phyloP scores from a whole-genome alignment of 2,797 vertebrate genomes.

The Tarsius wallacei region DNA sequence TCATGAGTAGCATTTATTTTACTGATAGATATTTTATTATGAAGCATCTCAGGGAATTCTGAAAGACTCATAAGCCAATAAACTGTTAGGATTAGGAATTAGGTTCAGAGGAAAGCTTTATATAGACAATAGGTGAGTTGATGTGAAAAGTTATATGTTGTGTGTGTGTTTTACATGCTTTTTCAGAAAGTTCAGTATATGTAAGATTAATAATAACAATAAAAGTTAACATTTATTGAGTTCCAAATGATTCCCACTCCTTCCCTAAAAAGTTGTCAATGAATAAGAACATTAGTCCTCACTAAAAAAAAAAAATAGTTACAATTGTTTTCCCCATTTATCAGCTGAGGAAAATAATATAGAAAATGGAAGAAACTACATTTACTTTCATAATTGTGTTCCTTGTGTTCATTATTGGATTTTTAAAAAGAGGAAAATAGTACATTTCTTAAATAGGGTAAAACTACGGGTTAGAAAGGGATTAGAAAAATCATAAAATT shows the following conservation, averaged over 20 bases:
- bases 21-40: background rate
- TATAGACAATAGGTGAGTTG: background rate
- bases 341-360: background rate
- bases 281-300: background rate
- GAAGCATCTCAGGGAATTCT: background rate
- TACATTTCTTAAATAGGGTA: background rate
- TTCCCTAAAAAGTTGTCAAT: background rate
- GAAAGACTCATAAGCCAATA: background rate
- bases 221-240: background rate
- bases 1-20: background rate
- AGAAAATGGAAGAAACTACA: background rate
- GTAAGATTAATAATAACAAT: background rate
- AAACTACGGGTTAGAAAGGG: background rate
- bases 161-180: background rate
- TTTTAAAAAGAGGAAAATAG: background rate
- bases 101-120: background rate
- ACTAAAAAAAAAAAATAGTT: background rate
- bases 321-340: background rate
- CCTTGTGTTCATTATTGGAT: background rate
- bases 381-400: background rate
- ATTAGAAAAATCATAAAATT: background rate
- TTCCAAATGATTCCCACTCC: background rate
- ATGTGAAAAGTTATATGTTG: background rate
- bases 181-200: background rate
- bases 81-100: background rate